phyloP scores from a whole-genome alignment of 1,140 invertebrate species.

The Drusus annulatus region DNA sequence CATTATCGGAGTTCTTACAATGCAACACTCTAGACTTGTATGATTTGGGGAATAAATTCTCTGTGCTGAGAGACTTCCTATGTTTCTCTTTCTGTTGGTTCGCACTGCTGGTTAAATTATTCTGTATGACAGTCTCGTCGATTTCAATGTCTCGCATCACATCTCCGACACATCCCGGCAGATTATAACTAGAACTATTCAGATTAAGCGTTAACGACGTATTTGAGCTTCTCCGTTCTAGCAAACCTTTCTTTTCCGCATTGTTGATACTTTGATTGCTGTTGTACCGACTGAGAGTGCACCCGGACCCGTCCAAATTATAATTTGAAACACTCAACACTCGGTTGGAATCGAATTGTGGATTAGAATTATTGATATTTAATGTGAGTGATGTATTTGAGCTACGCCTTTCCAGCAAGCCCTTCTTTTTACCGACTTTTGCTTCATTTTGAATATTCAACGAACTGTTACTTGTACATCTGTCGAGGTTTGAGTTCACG shows the following conservation, averaged over 20 bases:
- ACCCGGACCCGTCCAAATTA: constrained; percentile 67
- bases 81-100: constrained; percentile 66
- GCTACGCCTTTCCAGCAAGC: constrained; percentile 69
- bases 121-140: constrained; percentile 61
- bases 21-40: constrained; percentile 65
- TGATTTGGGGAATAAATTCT: constrained; percentile 71
- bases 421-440: constrained; percentile 72
- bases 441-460: constrained; percentile 66
- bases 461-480: constrained; percentile 72
- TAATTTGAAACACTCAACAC: constrained; percentile 70
- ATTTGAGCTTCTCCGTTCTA: constrained; percentile 68
- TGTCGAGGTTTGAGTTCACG: constrained; percentile 67
- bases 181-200: constrained; percentile 49
- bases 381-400: constrained; percentile 69
- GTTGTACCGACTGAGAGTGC: constrained; percentile 69
- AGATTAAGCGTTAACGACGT: constrained; percentile 66
- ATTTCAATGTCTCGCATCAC: constrained; percentile 68
- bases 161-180: constrained; percentile 39
- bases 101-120: constrained; percentile 29
- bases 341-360: constrained; percentile 64
- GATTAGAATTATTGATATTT: constrained; percentile 60
- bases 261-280: constrained; percentile 69
- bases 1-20: constrained; percentile 62
- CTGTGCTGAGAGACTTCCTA: constrained; percentile 73
- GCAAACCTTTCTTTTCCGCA: constrained; percentile 63